Percentiles rank a stretch among this genome's conserved stretches.
These are phyloP conservation scores for Myopa testacea DNA, from an alignment of 2,888 invertebrate species.

Conservation along the genomic window DNA sequence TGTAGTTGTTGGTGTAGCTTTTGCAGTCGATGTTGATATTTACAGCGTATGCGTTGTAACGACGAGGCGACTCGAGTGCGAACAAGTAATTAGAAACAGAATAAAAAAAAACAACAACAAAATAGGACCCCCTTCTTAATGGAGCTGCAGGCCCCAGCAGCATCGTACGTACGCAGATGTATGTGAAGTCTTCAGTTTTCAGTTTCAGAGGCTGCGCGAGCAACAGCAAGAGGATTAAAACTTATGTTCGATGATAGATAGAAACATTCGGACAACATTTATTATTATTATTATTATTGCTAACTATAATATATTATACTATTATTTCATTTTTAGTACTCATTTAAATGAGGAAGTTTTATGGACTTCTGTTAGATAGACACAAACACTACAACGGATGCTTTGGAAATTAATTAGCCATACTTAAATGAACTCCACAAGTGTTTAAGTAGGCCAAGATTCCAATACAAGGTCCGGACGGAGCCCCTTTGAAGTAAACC, in stretches of 20 bases:
- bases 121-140: not conserved
- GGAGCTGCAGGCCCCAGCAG: conserved; percentile 13
- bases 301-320: not conserved
- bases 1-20: conserved; percentile 29
- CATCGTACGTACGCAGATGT: not conserved
- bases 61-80: conserved; percentile 55
- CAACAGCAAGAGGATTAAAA: conserved; percentile 20
- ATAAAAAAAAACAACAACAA: conserved; percentile 38
- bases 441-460: no score
- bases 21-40: conserved; percentile 54
- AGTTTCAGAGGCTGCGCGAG: not conserved
- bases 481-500: no score
- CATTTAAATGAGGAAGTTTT: not conserved
- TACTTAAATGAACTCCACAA: no score
- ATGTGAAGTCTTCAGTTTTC: not conserved
- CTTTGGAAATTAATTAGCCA: not conserved
- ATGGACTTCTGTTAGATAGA: not conserved
- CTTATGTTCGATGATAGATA: conserved; percentile 44
- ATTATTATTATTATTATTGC: conserved; percentile 5
- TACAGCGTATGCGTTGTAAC: conserved; percentile 58
- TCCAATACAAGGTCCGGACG: no score
- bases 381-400: not conserved
- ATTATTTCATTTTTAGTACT: not conserved
- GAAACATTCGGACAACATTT: conserved; percentile 36
- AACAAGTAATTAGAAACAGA: conserved; percentile 60